Evolutionary conservation across 2,113 vertebrate genomes (phyloP).

Genomic region (Amphiprion ocellaris): DNA sequence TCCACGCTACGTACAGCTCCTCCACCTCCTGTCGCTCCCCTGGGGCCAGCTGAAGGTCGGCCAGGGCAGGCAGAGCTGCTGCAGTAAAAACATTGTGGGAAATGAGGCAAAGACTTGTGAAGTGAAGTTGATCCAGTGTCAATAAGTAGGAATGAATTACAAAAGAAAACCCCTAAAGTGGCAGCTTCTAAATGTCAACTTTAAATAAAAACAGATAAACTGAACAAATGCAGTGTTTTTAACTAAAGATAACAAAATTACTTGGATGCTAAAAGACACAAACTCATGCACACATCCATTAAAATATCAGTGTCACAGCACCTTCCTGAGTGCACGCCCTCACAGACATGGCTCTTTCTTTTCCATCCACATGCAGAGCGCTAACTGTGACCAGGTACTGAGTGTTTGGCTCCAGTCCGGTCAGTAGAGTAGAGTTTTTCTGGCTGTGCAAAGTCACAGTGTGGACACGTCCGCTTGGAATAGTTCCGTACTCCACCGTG

Average conservation of each 20-base stretch:
- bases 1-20: conserved; percentile 82
- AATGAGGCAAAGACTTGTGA: background rate
- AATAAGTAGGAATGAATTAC: background rate
- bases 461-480: conserved; percentile 79
- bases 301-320: conserved; percentile 31
- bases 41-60: conserved; percentile 67
- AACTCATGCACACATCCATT: background rate
- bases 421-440: conserved; percentile 84
- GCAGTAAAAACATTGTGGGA: background rate
- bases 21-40: conserved; percentile 54
- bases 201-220: background rate
- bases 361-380: conserved; percentile 85
- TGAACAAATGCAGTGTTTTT: background rate
- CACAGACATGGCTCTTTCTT: conserved; percentile 88
- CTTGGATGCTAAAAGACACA: conserved; percentile 1
- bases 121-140: background rate
- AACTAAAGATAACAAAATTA: background rate
- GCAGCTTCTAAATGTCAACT: background rate
- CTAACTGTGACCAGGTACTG: conserved; percentile 92
- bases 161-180: background rate
- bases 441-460: conserved; percentile 75
- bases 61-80: conserved; percentile 66
- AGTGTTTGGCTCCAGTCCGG: conserved; percentile 84
- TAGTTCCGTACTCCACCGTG: conserved; percentile 85
- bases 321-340: conserved; percentile 90